Conservation (phyloP, 2,797 vertebrate species). For the Danio tinwini region DNA sequence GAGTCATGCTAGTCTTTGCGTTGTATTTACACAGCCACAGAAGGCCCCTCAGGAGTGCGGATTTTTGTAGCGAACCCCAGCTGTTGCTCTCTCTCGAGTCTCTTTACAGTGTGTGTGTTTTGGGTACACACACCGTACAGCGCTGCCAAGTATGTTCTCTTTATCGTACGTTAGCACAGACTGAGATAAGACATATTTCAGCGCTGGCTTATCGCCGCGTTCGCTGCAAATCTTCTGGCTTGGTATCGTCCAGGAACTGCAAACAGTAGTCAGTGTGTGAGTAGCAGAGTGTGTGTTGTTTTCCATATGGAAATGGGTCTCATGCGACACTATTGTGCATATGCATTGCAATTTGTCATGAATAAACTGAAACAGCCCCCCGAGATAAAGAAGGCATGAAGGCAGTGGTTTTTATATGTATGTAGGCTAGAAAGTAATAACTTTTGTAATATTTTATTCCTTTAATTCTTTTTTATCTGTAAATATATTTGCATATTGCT, state of each 20-base stretch:
- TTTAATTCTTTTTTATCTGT: too few relatives aligned
- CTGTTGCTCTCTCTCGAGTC: constrained; percentile 54
- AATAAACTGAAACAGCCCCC: too few relatives aligned
- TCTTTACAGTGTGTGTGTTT: constrained; percentile 43
- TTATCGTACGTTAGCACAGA: constrained; percentile 13
- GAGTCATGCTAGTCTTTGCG: constrained; percentile 64
- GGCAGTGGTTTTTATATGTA: too few relatives aligned
- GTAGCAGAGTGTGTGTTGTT: background rate
- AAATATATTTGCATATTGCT: too few relatives aligned
- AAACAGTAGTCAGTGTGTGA: background rate
- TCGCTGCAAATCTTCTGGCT: background rate
- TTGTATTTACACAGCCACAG: constrained; percentile 71
- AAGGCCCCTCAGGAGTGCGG: constrained; percentile 74
- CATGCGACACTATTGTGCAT: background rate
- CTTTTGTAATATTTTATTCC: too few relatives aligned
- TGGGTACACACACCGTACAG: constrained; percentile 26
- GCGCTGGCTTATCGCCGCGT: background rate
- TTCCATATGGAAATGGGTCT: background rate
- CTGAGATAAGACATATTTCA: constrained; percentile 14
- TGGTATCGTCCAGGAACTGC: background rate
- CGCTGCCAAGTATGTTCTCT: constrained; percentile 34
- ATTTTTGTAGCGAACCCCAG: constrained; percentile 76
- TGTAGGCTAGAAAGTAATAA: too few relatives aligned
- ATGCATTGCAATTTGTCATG: too few relatives aligned
- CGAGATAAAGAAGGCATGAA: too few relatives aligned